phyloP scores from a whole-genome alignment of 2,113 vertebrate genomes.

The Macaca mulatta region DNA sequence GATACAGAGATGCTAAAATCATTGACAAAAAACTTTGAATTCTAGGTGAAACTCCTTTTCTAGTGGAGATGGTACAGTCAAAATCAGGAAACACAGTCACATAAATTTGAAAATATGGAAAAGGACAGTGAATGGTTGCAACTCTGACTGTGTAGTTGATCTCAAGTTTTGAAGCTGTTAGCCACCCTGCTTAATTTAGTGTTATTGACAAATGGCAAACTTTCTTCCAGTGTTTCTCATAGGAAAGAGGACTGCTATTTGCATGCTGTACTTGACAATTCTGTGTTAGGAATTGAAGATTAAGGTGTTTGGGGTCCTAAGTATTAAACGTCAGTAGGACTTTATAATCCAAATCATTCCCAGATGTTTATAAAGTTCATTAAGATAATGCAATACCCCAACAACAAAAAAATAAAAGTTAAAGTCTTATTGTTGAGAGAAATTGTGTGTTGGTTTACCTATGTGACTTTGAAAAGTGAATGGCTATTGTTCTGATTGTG shows the following conservation, averaged over 20 bases:
- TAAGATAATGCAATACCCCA: neutral
- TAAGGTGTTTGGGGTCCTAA: neutral
- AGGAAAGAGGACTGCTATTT: neutral
- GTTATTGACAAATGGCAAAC: neutral
- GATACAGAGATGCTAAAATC: neutral
- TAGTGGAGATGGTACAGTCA: neutral
- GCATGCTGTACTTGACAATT: neutral
- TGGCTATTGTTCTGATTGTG: neutral
- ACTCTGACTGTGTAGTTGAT: neutral
- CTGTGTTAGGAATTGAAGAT: neutral
- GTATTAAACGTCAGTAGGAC: neutral
- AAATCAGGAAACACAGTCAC: neutral
- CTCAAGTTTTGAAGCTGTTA: neutral
- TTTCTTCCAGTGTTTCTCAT: neutral
- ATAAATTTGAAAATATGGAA: neutral
- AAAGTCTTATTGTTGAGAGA: neutral
- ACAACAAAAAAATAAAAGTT: neutral
- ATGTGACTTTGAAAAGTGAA: neutral
- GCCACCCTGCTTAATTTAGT: neutral
- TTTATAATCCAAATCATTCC: neutral
- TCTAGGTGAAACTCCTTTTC: neutral
- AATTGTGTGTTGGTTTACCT: neutral
- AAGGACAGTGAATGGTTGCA: neutral
- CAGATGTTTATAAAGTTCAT: neutral
- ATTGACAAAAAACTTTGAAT: neutral